Base-by-base conservation (phyloP, 1,140 invertebrate genomes). In the Zaprionus inermis region DNA sequence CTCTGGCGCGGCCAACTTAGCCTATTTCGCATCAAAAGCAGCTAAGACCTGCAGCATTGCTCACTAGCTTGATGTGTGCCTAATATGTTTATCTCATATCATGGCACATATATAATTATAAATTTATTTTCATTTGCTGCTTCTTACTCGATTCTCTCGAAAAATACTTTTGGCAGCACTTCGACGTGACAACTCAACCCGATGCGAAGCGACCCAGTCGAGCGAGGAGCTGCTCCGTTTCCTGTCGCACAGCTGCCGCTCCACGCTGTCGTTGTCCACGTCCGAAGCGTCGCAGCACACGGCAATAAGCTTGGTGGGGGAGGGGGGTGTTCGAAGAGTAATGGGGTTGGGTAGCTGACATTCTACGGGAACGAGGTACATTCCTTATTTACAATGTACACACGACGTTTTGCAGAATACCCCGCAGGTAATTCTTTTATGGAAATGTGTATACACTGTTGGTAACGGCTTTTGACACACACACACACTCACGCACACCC, bases 341-440 rank as follows among this genome's bases (percentile, higher is more conserved):
- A n/a, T n/a, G n/a, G n/a, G n/a, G n/a, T n/a, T n/a, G n/a, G n/a
- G n/a, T n/a, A n/a, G n/a, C n/a, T n/a, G 12, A 49, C 44, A 49
- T 49, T 16, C 44, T 49, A 49, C 44, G 44, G 44, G 9, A 49
- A 11, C 44, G 16, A 10, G 18, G 44, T 20, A 10, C 44, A 49
- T 49, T 49, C 44, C 20, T 49, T 49, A 49, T 49, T 49, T 49
- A 49, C 44, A 49, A 49, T 49, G 44, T 49, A 20, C 44, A 49
- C 44, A 49, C 44, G 20, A 49, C 44, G 44, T 49, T 49, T 49
- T 49, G 16, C 44, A 20, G 18, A 49, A 49, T 49, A 49, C 44
- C 44, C 44, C 18, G 44, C 44, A 20, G 44, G 44, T 20, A 49
- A 49, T 49, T 49, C 10, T 20, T 6, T 20, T 38, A 49, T 49